Evolutionary conservation across 2,113 vertebrate genomes (phyloP).

Genomic region (Verasper variegatus): DNA sequence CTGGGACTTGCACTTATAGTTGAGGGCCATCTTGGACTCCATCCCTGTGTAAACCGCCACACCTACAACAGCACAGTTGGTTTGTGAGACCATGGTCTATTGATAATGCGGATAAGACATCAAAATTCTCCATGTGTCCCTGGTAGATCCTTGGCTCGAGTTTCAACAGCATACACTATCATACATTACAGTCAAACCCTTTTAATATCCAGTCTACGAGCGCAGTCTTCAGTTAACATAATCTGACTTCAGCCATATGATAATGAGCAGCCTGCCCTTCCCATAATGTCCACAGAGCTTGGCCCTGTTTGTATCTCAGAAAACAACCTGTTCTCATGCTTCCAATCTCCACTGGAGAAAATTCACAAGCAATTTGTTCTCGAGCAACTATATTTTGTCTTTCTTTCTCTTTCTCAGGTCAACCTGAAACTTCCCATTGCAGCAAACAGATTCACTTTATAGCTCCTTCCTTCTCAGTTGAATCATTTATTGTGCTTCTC

Average conservation of each 20-base stretch:
- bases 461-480: neutral
- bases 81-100: neutral
- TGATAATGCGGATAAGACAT: neutral
- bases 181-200: neutral
- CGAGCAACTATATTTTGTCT: no score
- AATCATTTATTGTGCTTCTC: neutral
- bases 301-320: neutral
- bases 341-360: no score
- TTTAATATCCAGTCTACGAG: neutral
- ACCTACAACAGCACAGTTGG: slow-evolving; percentile 80
- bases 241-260: neutral
- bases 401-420: no score
- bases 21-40: slow-evolving; percentile 99
- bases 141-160: neutral
- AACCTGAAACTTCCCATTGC: no score
- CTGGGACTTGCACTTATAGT: slow-evolving; percentile 99
- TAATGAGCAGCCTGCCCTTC: neutral
- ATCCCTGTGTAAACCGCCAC: slow-evolving; percentile 98
- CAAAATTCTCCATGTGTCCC: neutral
- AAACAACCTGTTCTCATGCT: no score
- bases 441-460: neutral
- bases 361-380: no score
- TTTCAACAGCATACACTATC: neutral
- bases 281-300: neutral
- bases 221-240: neutral